Base-by-base conservation (phyloP, 1,140 invertebrate genomes). In the Nomia melanderi region DNA sequence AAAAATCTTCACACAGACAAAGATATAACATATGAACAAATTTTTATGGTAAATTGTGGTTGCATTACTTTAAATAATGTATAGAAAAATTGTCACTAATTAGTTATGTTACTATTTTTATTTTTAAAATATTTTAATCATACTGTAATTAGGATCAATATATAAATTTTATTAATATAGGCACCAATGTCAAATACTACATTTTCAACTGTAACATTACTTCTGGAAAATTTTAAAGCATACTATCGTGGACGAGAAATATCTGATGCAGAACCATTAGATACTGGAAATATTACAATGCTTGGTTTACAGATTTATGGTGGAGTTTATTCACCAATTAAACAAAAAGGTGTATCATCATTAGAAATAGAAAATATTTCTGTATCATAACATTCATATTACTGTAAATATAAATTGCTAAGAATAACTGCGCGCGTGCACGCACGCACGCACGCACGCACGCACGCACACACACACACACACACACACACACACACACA, bases 271-370 rank as follows among this genome's bases (percentile, higher is more conserved):
- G 92, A 94, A 83, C 92, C 93, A 2, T 85, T 96, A 12, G 93
- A 96, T 85, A 90, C 88, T 39, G 88, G 93, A 7, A 92, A 94
- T 77, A 93, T 96, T 31, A 95, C 94, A 1, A 94, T 93, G 85
- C 92, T 96, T 73, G 95, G 94, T 29, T 87, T 96, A 50, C 95
- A 96, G 91, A 92, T 95, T 84, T 95, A 94, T 80, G 95, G 95
- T 33, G 95, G 95, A n/a, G 95, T 95, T 57, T 95, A 96, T 87
- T 89, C 92, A 65, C 91, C 93, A 12, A 87, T 93, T 11, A 96
- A 96, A 87, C 95, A 96, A 86, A 93, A 89, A 81, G 95, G 95
- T 0, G 93, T 94, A 9, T 94, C 94, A 1, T 93, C 95, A 64
- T 91, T 96, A 74, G 95, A 95, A 90, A 93, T 96, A 31, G 93